Evolutionary conservation across 2,888 invertebrate genomes (phyloP), one percentile per base, ranked within the genome.

Genomic region (Byasa hedistus): DNA sequence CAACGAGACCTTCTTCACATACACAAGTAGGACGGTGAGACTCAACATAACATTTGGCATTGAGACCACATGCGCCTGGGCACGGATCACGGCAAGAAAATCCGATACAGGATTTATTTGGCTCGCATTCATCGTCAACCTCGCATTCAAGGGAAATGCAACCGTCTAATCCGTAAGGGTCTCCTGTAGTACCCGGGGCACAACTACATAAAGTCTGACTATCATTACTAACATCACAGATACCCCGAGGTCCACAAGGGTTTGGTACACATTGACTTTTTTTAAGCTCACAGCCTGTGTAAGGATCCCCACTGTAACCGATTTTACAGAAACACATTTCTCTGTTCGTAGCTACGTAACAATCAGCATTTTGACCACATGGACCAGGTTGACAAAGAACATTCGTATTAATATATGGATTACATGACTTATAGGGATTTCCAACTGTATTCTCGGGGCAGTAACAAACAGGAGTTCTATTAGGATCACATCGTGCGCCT

Each of bases 271-370:
- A 97, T 0, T 95, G 95, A 76, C 93, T 92, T 73, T 95, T 95
- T 81, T 95, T 94, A 60, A 93, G 91, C 74, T 93, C 92, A 78
- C 97, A 97, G n/a, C 94, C 95, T 36, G 93, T 92, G 75, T 96
- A 96, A 5, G 97, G 95, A 89, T 97, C 96, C 22, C 97, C 97
- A 56, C 92, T 92, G 82, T 92, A 96, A 32, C 96, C 96, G 58
- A 92, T 82, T 79, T 94, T 94, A 76, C 97, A 98, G 83, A 95
- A 96, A 82, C 97, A 97, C 83, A 96, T 95, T 84, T 98, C 97
- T 76, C 94, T 94, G 76, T 96, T 96, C 66, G 95, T 95, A 58
- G 95, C 93, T 7, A 96, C 95, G 78, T 97, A 97, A 80, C 97
- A 97, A 79, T 97, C 96, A 15, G 97, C 94, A 82, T 97, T 96